A percentile compares a stretch with the other conserved stretches of the same genome.
These are phyloP conservation scores for Drosophila trapezifrons DNA, from an alignment of 1,140 invertebrate genomes.

Conservation along the genomic window DNA sequence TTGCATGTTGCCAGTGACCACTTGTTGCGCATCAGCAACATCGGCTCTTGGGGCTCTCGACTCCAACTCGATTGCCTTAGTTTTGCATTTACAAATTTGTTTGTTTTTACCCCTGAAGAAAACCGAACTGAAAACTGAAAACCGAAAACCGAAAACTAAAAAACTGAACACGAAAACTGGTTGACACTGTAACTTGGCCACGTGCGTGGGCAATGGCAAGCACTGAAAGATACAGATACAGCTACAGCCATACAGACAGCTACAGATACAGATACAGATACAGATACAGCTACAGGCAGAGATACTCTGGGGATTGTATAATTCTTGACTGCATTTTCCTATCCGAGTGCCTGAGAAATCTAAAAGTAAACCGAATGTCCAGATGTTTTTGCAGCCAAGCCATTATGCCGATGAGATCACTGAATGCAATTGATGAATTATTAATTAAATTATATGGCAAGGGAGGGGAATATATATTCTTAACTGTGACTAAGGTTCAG, in stretches of 20 bases:
- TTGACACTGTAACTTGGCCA: conserved; percentile 40
- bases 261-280: conserved; percentile 22
- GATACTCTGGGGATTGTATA: too few species aligned
- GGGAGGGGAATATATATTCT: neutral
- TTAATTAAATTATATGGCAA: neutral
- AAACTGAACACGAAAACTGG: conserved; percentile 34
- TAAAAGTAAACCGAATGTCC: conserved; percentile 23
- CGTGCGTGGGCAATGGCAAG: conserved; percentile 58
- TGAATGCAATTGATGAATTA: conserved; percentile 10
- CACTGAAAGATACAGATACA: conserved; percentile 10
- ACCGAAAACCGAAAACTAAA: neutral
- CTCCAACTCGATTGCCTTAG: conserved; percentile 2
- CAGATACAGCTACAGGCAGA: conserved; percentile 23
- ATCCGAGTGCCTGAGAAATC: conserved; percentile 2
- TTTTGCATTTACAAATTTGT: conserved; percentile 30
- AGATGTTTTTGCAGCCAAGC: conserved; percentile 16
- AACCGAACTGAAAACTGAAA: neutral
- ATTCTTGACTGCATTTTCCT: conserved; percentile 59
- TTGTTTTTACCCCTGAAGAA: neutral
- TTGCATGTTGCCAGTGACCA: conserved; percentile 19
- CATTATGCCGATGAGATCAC: conserved; percentile 18
- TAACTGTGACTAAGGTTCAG: neutral
- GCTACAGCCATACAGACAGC: conserved; percentile 18
- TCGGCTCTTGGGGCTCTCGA: neutral
- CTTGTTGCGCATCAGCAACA: conserved; percentile 33